Percentiles rank a stretch among this genome's conserved stretches.
phyloP scores from a whole-genome alignment of 2,113 vertebrate species.

The Epinephelus lanceolatus region DNA sequence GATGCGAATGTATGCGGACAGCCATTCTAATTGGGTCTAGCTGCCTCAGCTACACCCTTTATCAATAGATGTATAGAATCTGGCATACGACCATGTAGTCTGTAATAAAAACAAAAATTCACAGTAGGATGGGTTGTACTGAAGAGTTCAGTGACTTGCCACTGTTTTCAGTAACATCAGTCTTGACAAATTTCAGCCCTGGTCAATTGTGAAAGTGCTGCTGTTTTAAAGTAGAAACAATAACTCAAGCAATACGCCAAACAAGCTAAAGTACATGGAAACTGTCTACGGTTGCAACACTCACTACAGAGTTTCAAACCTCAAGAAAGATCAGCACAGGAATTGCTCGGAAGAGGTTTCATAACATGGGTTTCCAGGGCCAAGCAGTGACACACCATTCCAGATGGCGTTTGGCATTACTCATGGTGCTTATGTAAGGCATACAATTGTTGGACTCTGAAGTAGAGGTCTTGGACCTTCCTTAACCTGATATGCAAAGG shows the following conservation, averaged over 20 bases:
- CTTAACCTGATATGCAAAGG: background rate
- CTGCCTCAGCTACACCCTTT: background rate
- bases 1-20: background rate
- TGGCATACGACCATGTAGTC: background rate
- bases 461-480: background rate
- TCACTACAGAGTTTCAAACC: background rate
- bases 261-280: background rate
- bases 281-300: background rate
- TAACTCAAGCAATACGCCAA: background rate
- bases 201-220: background rate
- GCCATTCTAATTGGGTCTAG: background rate
- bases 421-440: too few relatives aligned
- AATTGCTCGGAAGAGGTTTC: background rate
- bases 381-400: background rate
- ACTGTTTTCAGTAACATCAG: constrained; percentile 3
- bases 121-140: constrained; percentile 1
- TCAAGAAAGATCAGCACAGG: constrained; percentile 2
- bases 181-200: background rate
- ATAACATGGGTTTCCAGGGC: constrained; percentile 3
- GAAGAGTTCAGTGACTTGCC: constrained; percentile 10
- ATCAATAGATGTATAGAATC: background rate
- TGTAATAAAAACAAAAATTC: background rate
- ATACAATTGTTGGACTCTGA: background rate
- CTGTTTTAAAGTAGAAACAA: constrained; percentile 15
- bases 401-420: too few relatives aligned